phyloP scores from a whole-genome alignment of 2,113 vertebrate species.

The Macrotus californicus region DNA sequence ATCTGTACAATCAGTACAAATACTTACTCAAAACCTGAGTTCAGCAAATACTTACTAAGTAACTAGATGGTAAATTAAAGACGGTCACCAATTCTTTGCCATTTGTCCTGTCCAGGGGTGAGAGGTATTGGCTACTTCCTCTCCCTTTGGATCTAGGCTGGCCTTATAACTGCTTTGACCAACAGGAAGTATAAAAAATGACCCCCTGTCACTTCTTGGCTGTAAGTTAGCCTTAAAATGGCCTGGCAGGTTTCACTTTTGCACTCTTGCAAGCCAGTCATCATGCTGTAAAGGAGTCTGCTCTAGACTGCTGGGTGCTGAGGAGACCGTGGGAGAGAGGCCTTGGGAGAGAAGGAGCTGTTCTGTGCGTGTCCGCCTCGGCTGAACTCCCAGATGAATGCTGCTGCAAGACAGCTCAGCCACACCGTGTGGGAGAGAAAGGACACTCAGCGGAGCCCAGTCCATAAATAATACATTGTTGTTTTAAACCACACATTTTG shows the following conservation, averaged over 20 bases:
- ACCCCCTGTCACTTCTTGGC: not conserved
- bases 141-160: not conserved
- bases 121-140: not conserved
- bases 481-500: not conserved
- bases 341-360: not conserved
- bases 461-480: not conserved
- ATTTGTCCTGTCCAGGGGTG: not conserved
- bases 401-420: not conserved
- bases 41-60: no score
- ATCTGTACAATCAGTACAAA: not conserved
- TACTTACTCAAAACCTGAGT: no score
- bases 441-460: not conserved
- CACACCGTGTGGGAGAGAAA: not conserved
- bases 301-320: not conserved
- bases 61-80: not conserved
- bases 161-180: not conserved
- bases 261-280: not conserved
- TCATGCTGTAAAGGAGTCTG: not conserved
- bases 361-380: not conserved
- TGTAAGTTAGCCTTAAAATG: not conserved
- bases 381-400: not conserved
- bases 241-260: not conserved
- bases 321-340: not conserved
- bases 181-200: not conserved
- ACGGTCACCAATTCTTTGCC: not conserved